Evolutionary conservation across 2,888 invertebrate species (phyloP).

Genomic region (Caradrina clavipalpis): DNA sequence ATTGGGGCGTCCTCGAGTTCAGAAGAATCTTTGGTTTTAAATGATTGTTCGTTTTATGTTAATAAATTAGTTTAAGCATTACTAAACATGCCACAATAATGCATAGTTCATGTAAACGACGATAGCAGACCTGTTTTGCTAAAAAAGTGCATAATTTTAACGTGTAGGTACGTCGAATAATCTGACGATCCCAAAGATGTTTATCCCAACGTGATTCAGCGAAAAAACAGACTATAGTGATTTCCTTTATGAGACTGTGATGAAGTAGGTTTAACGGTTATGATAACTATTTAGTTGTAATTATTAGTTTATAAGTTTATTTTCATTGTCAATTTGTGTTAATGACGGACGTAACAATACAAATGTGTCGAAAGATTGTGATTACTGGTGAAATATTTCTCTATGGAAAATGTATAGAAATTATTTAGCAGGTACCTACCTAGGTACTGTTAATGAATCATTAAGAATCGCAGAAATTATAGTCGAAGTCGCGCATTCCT

Average conservation of each 20-base stretch:
- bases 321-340: conserved; percentile 36
- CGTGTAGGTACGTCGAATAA: conserved; percentile 26
- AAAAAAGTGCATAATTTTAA: conserved; percentile 21
- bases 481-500: background rate
- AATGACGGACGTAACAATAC: conserved; percentile 17
- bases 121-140: conserved; percentile 47
- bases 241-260: conserved; percentile 87
- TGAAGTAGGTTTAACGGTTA: conserved; percentile 75
- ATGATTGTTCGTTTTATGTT: conserved; percentile 23
- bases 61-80: conserved; percentile 1
- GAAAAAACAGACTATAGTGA: conserved; percentile 78
- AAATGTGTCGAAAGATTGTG: conserved; percentile 12
- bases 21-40: conserved; percentile 13
- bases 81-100: conserved; percentile 23
- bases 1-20: conserved; percentile 31
- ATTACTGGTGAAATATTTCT: conserved; percentile 30
- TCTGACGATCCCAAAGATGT: conserved; percentile 59
- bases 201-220: conserved; percentile 74
- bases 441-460: conserved; percentile 6
- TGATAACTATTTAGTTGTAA: conserved; percentile 62
- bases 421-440: conserved; percentile 2
- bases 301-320: conserved; percentile 53
- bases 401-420: conserved; percentile 13
- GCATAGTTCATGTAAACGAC: conserved; percentile 20
- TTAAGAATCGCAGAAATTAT: conserved; percentile 17